Percentiles rank a stretch among this genome's conserved stretches.
Evolutionary conservation across 53 echinoderm and acorn worm genomes (phyloP).

Genomic region (Echinarachnius parma): DNA sequence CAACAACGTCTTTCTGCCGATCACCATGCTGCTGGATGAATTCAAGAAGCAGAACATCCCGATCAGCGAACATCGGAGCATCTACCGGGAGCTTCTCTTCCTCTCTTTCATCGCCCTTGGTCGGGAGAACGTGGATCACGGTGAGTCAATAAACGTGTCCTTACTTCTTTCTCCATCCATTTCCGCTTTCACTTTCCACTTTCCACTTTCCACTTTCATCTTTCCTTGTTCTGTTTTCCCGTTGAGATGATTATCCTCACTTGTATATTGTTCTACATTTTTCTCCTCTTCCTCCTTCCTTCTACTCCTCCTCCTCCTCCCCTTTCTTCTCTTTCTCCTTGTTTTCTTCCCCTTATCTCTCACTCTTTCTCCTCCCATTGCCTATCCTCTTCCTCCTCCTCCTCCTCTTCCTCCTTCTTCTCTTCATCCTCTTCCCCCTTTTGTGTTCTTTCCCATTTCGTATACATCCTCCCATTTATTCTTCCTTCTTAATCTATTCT

Average conservation of each 20-base stretch:
- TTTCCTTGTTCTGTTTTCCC: too few relatives aligned
- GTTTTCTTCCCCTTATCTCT: too few relatives aligned
- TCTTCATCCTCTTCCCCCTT: not conserved
- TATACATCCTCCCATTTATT: too few relatives aligned
- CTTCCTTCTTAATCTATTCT: too few relatives aligned
- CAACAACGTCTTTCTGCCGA: conserved; percentile 90
- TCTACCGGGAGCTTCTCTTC: conserved; percentile 93
- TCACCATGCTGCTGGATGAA: conserved; percentile 85
- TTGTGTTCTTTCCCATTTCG: not conserved
- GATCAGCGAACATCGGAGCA: conserved; percentile 62
- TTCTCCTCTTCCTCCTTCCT: too few relatives aligned
- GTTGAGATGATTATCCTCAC: too few relatives aligned
- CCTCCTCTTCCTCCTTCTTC: not conserved
- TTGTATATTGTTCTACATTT: too few relatives aligned
- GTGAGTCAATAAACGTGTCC: conserved; percentile 30
- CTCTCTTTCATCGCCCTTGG: conserved; percentile 87
- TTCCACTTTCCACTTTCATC: too few relatives aligned
- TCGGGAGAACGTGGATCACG: conserved; percentile 63
- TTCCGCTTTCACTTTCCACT: too few relatives aligned
- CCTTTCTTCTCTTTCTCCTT: not conserved
- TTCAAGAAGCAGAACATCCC: conserved; percentile 75
- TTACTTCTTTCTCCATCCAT: too few relatives aligned
- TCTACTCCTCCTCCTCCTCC: too few relatives aligned
- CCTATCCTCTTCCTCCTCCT: not conserved
- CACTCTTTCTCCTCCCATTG: not conserved